Conservation (phyloP, 2,797 vertebrate genomes). For the Gymnodraco acuticeps region DNA sequence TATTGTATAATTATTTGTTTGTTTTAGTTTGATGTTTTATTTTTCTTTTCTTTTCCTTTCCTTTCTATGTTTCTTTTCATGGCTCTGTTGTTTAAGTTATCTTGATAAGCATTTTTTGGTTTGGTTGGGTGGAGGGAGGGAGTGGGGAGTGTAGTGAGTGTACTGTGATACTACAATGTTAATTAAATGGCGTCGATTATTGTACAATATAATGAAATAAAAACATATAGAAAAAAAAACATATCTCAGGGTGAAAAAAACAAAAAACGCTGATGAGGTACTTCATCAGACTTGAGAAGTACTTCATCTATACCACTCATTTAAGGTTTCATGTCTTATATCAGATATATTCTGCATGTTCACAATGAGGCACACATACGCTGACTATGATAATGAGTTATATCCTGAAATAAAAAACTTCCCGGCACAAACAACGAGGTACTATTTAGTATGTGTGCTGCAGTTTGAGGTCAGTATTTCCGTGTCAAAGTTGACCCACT, state of each 20-base stretch:
- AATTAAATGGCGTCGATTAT: too few species aligned
- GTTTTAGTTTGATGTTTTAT: too few species aligned
- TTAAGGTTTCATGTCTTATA: background rate
- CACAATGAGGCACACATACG: background rate
- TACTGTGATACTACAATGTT: too few species aligned
- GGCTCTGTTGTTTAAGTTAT: too few species aligned
- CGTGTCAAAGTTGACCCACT: constrained; percentile 20
- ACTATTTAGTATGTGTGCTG: constrained; percentile 1
- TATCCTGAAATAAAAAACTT: background rate
- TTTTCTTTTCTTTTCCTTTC: too few species aligned
- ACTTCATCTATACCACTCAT: background rate
- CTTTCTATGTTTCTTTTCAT: too few species aligned
- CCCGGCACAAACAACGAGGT: background rate
- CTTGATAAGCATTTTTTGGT: too few species aligned
- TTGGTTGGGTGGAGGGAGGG: too few species aligned
- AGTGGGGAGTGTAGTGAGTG: too few species aligned
- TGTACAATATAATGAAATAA: too few species aligned
- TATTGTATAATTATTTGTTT: too few species aligned
- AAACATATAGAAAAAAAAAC: background rate
- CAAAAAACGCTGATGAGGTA: constrained; percentile 16
- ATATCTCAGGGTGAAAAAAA: background rate
- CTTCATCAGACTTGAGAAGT: constrained; percentile 5
- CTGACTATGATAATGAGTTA: background rate
- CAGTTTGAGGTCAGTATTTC: constrained; percentile 22
- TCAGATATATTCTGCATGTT: background rate